Base-by-base conservation (phyloP, 2,797 vertebrate genomes). In the Molothrus ater region DNA sequence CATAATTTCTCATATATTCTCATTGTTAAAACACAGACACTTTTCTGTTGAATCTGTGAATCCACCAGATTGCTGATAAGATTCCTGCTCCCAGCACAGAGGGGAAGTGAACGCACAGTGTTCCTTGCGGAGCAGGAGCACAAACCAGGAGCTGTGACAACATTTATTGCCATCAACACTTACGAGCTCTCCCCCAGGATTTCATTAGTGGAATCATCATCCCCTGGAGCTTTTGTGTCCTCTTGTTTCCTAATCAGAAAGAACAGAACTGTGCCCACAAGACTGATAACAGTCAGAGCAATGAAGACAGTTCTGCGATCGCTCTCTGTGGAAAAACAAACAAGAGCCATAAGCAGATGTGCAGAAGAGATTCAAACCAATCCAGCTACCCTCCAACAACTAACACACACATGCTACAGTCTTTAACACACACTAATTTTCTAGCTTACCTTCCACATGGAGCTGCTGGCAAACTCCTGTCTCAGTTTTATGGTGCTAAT, bases 271-370 rank as follows among this genome's bases (percentile, higher is more conserved):
- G 98, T 99, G 54, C 99, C 99, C 54, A 99, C 98, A 88, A 99
- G 98, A 96, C 99, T 99, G 97, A 99, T 99, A 92, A 99, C 98
- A 1, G 99, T 99, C 82, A 99, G 98, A 19, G 99, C 98, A 96
- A 99, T 99, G 96, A 99, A 99, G 82, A 99, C 99, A 5, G 99
- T 99, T 97, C 98, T 98, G 11, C 99, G 98, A 96, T 99, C 99
- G 4, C 98, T 98, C 95, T 99, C 99, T 99, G 97, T 31, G 80
- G 88, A 88, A 87, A 96, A 80, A 87, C 78, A 97, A 86, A 69
- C 48, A 63, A 31, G 26, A 79, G 50, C 54, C 71, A 43, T 87
- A 76, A 88, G 43, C 70, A 93, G 61, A 85, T 21, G 57, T 54
- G 71, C 65, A 86, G 72, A 74, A 78, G 51, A 28, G 34, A 78